Evolutionary conservation across 2,113 vertebrate species (phyloP).

Genomic region (Uropsilus gracilis): DNA sequence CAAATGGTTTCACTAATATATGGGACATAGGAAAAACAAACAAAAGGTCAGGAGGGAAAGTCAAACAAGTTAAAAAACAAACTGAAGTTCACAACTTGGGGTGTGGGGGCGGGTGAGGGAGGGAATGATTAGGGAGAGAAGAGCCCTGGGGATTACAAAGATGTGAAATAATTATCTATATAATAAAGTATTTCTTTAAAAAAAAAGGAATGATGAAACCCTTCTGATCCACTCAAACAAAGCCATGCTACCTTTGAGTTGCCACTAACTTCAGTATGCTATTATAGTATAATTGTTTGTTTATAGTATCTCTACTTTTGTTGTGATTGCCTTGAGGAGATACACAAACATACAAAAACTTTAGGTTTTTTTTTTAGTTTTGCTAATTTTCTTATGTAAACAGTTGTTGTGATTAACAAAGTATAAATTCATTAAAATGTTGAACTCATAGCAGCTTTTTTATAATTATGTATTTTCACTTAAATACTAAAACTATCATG

Average conservation of each 20-base stretch:
- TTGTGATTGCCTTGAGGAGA: conserved; percentile 16
- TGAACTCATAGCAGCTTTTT: neutral
- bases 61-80: too few relatives aligned
- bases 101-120: too few relatives aligned
- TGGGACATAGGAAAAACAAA: too few relatives aligned
- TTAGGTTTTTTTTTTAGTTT: conserved; percentile 1
- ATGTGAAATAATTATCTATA: too few relatives aligned
- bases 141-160: too few relatives aligned
- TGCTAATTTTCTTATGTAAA: neutral
- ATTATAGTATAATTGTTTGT: neutral
- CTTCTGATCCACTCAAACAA: conserved; percentile 5
- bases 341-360: neutral
- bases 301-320: conserved; percentile 42
- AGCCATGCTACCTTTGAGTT: neutral
- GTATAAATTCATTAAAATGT: neutral
- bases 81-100: too few relatives aligned
- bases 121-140: too few relatives aligned
- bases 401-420: neutral
- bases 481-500: neutral
- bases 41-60: too few relatives aligned
- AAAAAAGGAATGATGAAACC: neutral
- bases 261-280: neutral
- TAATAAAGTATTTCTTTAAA: too few relatives aligned
- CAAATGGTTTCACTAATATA: too few relatives aligned
- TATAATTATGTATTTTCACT: conserved; percentile 10